Evolutionary conservation across 1,140 invertebrate genomes (phyloP).

Genomic region (Drosophila ficusphila): DNA sequence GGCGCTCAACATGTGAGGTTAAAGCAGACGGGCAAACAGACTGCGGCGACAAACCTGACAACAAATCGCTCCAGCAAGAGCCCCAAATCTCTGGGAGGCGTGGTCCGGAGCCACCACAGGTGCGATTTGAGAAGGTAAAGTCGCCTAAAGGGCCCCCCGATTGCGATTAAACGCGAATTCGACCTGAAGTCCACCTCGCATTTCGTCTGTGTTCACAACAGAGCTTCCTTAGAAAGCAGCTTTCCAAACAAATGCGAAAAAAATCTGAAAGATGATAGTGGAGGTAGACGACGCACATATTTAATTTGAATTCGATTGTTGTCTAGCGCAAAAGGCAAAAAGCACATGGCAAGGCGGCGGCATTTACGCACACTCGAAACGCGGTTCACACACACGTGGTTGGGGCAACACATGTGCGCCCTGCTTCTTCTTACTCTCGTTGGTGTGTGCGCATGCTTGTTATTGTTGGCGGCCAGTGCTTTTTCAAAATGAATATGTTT

Average conservation of each 20-base stretch:
- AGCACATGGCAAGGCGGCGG: constrained; percentile 52
- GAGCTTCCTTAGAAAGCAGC: constrained; percentile 26
- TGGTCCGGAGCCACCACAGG: background rate
- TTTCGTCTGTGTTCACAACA: constrained; percentile 11
- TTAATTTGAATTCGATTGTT: constrained; percentile 51
- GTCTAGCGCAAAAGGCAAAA: constrained; percentile 43
- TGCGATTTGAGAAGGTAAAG: constrained; percentile 47
- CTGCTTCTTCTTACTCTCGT: constrained; percentile 6
- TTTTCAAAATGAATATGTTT: background rate
- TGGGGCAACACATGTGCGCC: constrained; percentile 45
- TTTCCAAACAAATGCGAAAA: constrained; percentile 60
- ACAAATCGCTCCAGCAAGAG: constrained; percentile 11
- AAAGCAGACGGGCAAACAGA: constrained; percentile 70
- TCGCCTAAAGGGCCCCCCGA: background rate
- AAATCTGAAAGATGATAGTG: constrained; percentile 57
- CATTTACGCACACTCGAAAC: constrained; percentile 33
- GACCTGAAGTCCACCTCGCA: background rate
- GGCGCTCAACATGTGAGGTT: constrained; percentile 82
- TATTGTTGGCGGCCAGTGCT: constrained; percentile 13
- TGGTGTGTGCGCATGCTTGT: constrained; percentile 26
- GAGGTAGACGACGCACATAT: constrained; percentile 25
- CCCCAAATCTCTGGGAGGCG: constrained; percentile 3
- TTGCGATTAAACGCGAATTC: constrained; percentile 14
- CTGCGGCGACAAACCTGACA: constrained; percentile 49
- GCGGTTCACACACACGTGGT: constrained; percentile 47